A percentile compares a stretch with the other conserved stretches of the same genome.
Evolutionary conservation across 2,797 vertebrate genomes (phyloP).

Genomic region (Labeo calbasu): DNA sequence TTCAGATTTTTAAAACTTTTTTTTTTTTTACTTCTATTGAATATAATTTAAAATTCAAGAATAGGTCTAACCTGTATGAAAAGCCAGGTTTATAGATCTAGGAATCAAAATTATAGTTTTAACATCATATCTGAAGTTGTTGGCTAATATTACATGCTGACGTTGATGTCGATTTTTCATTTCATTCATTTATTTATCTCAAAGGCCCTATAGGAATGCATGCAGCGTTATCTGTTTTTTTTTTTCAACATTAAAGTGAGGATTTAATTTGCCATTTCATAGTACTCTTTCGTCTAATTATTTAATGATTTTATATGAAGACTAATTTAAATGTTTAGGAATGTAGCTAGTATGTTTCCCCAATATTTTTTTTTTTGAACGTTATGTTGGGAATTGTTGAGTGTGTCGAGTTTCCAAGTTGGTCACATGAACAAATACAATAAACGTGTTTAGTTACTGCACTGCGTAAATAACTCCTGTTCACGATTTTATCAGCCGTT

Average conservation of each 20-base stretch:
- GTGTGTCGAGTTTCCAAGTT: conserved; percentile 6
- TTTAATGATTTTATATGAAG: conserved; percentile 49
- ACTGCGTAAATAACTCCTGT: conserved; percentile 20
- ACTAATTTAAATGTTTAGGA: conserved; percentile 40
- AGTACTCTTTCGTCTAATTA: conserved; percentile 28
- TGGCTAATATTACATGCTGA: neutral
- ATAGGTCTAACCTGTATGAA: neutral
- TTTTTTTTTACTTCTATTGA: neutral
- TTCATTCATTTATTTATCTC: neutral
- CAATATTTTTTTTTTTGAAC: neutral
- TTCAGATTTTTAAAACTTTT: neutral
- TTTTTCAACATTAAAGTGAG: conserved; percentile 7
- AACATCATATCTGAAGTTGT: neutral
- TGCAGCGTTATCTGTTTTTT: neutral
- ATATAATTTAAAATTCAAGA: neutral
- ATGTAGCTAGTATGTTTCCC: conserved; percentile 17
- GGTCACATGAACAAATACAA: neutral
- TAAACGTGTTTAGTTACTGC: conserved; percentile 28
- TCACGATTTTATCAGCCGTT: neutral
- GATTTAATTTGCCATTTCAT: neutral
- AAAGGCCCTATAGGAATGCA: conserved; percentile 6
- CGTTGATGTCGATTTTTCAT: neutral
- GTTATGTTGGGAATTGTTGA: neutral
- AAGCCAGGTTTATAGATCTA: neutral
- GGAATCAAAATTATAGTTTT: neutral